These are phyloP conservation scores for Schlechtendalia chinensis DNA, from an alignment of 1,140 invertebrate genomes.

Conservation along the genomic window DNA sequence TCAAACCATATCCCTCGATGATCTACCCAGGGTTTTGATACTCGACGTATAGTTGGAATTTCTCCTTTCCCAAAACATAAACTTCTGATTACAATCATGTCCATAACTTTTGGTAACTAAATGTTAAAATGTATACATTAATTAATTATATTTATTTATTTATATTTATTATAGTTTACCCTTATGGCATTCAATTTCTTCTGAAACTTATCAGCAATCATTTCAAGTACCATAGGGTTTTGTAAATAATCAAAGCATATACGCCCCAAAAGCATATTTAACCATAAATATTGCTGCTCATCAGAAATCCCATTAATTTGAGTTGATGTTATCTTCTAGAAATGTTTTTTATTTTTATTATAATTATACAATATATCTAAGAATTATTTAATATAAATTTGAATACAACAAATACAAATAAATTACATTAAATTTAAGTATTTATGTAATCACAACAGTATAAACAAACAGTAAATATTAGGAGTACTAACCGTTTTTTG, in stretches of 20 bases:
- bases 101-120: conserved; percentile 45
- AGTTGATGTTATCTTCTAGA: not conserved
- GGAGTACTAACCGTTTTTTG: not conserved
- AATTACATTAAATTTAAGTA: too few relatives aligned
- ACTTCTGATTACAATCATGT: conserved; percentile 39
- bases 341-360: not conserved
- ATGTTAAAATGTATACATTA: not conserved
- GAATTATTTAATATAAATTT: not conserved
- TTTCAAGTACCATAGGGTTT: conserved; percentile 63
- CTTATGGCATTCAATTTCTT: conserved; percentile 83
- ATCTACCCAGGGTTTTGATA: conserved; percentile 74
- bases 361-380: too few relatives aligned
- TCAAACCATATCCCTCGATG: conserved; percentile 90
- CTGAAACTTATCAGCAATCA: conserved; percentile 75
- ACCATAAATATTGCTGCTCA: conserved; percentile 59
- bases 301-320: conserved; percentile 15
- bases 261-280: conserved; percentile 74
- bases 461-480: not conserved
- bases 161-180: conserved; percentile 55
- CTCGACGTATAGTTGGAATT: conserved; percentile 70
- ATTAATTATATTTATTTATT: not conserved
- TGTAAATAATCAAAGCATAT: conserved; percentile 76
- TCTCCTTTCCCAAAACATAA: conserved; percentile 58
- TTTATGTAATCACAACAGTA: not conserved
- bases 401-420: not conserved